Evolutionary conservation across 2,888 invertebrate species (phyloP), one percentile per base, ranked within the genome.

Genomic region (Sinodicranocentrus sp.): DNA sequence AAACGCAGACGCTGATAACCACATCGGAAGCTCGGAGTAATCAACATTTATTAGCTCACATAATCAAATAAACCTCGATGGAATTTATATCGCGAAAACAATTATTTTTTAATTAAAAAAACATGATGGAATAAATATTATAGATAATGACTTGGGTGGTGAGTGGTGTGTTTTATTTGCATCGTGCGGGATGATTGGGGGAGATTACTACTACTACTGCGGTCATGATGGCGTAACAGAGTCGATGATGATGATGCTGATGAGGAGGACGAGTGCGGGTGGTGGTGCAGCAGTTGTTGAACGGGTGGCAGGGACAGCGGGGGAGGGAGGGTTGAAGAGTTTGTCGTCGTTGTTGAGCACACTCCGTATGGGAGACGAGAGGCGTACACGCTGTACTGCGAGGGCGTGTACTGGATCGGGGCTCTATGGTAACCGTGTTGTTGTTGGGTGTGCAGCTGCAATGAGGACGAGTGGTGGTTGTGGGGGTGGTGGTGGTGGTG

Each of bases 1-100:
- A 88, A 65, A 83, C 86, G 26, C 70, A 82, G 21, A 52, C 85
- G 39, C 65, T 88, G 44, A 82, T 83, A 25, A 80, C 80, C 57
- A 57, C 84, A 2, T 59, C 71, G 17, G 86, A 87, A 19, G 79
- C 85, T 17, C 71, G 84, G 15, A 67, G 39, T 1, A 76, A 54
- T 44, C 44, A 43, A n/a, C 67, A 67, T 67, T 44, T 77, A 21
- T 26, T 77, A 1, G 52, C 77, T 21, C 68, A 68, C 39, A 77
- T 77, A 8, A 77, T 68, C 59, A 68, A 77, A 25, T 77, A 21
- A 43, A 63, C 10, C 59, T 25, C 33, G 39, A 33, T 6, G 10
- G 33, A 10, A 33, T 33, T 33, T 33, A 33, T 33, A 33, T 33
- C 33, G 33, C 33, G 33, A 68, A 33, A 33, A 23, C 23, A 10